Evolutionary conservation across 2,113 vertebrate species (phyloP).

Genomic region (Phaethornis superciliosus): DNA sequence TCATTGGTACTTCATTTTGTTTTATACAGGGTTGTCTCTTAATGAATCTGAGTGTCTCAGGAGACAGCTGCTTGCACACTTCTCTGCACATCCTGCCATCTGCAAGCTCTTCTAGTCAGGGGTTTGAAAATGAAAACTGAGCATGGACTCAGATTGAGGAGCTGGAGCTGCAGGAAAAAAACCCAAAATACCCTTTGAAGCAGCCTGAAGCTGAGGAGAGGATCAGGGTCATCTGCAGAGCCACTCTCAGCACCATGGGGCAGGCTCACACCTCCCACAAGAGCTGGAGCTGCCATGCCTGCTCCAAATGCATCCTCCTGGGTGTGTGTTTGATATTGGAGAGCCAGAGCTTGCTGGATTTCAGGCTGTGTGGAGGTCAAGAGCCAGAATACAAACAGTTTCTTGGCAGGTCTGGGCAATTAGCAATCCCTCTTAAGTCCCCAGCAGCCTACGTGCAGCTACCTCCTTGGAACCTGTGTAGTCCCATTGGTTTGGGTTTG

Average conservation of each 20-base stretch:
- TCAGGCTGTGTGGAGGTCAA: neutral
- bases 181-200: neutral
- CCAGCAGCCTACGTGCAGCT: neutral
- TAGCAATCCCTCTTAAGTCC: neutral
- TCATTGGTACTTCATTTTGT: neutral
- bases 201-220: neutral
- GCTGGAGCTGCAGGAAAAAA: neutral
- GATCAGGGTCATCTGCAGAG: neutral
- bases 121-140: neutral
- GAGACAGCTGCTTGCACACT: neutral
- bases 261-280: accelerated
- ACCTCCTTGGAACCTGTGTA: neutral
- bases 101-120: neutral
- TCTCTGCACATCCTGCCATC: neutral
- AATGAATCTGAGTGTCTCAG: neutral
- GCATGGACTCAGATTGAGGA: neutral
- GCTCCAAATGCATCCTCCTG: neutral
- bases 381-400: neutral
- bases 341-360: accelerated
- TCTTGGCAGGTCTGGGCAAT: neutral
- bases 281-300: neutral
- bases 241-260: neutral
- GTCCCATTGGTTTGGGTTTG: neutral
- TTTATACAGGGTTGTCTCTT: neutral
- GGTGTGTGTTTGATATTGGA: neutral